These are phyloP conservation scores for Petrosia ficiformis DNA, from an alignment of 37 sponge, comb jelly and placozoan genomes.

Conservation along the genomic window DNA sequence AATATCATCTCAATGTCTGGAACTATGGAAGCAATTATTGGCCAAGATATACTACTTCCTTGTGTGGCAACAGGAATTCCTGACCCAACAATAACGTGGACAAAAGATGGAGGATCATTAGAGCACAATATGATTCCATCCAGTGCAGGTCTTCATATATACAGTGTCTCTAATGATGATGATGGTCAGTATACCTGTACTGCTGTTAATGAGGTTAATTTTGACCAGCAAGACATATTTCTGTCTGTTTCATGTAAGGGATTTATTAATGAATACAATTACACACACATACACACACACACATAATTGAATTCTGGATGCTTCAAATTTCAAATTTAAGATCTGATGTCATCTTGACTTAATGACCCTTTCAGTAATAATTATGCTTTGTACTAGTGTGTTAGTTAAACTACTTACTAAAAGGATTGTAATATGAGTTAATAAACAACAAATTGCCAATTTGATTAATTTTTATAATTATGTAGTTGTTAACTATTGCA, in stretches of 20 bases:
- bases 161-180: conserved; percentile 2
- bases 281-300: not conserved
- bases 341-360: no score
- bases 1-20: not conserved
- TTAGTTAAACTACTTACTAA: no score
- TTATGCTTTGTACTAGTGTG: no score
- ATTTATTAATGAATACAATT: not conserved
- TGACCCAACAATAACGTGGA: conserved; percentile 33
- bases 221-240: conserved; percentile 2
- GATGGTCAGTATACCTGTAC: conserved; percentile 55
- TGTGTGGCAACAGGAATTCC: conserved; percentile 23
- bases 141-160: conserved; percentile 30
- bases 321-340: no score
- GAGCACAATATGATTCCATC: not conserved
- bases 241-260: conserved; percentile 30
- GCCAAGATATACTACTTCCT: conserved; percentile 15
- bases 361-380: no score
- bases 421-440: no score
- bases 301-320: not conserved
- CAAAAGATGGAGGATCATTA: not conserved
- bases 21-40: conserved; percentile 10
- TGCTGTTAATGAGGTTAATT: conserved; percentile 39
- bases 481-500: no score
- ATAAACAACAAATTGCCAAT: no score
- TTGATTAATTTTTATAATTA: no score